A percentile compares a stretch with the other conserved stretches of the same genome.
These are phyloP conservation scores for Phenacoccus solenopsis DNA, from an alignment of 1,140 invertebrate species.

Conservation along the genomic window DNA sequence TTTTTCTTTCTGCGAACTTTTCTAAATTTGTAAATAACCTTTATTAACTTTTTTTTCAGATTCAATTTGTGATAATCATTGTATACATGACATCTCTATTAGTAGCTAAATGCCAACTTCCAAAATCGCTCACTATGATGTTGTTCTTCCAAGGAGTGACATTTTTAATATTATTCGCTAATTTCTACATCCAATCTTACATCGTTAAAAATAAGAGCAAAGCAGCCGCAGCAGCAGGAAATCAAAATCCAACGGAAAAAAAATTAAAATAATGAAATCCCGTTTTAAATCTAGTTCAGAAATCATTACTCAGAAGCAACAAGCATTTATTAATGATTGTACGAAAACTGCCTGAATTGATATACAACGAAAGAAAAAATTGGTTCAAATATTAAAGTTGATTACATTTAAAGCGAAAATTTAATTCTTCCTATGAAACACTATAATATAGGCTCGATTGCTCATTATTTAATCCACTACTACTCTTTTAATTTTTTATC, in stretches of 20 bases:
- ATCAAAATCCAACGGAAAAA: neutral
- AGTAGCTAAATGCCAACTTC: neutral
- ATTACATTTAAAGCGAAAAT: too few species aligned
- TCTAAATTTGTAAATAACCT: too few species aligned
- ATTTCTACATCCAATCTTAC: conserved; percentile 8
- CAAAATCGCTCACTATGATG: neutral
- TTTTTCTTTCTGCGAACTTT: too few species aligned
- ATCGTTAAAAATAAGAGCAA: neutral
- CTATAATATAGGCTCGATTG: too few species aligned
- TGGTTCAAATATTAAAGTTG: too few species aligned
- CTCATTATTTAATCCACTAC: too few species aligned
- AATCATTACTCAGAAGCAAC: neutral
- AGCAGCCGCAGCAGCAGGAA: neutral
- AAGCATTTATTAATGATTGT: neutral
- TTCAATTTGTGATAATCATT: conserved; percentile 6
- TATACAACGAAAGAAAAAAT: too few species aligned
- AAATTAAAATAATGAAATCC: neutral
- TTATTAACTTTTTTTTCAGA: conserved; percentile 1
- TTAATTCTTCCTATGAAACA: too few species aligned
- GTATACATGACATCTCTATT: neutral
- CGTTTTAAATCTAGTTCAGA: neutral
- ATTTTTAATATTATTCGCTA: conserved; percentile 8
- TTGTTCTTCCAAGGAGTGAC: conserved; percentile 11
- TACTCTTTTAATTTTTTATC: too few species aligned
- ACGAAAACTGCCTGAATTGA: neutral